Evolutionary conservation across 2,888 invertebrate species (phyloP).

Genomic region (Xestia rhomboidea): DNA sequence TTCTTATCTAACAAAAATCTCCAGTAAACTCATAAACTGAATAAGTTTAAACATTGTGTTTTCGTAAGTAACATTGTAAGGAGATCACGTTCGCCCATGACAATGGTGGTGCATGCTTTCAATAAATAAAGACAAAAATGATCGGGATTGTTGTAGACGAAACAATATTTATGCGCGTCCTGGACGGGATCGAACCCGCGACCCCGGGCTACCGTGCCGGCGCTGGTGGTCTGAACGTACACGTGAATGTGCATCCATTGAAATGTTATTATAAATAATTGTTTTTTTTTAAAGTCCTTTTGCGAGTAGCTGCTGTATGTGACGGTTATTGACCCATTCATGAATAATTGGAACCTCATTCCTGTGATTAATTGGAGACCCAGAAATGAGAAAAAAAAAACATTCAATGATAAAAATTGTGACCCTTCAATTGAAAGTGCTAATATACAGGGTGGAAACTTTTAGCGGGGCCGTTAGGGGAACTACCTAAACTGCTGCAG

Average conservation of each 20-base stretch:
- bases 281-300: not conserved
- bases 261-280: constrained; percentile 11
- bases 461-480: too few species aligned
- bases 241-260: constrained; percentile 48
- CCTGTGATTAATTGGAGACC: not conserved
- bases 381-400: not conserved
- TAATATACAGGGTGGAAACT: too few species aligned
- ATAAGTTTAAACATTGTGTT: constrained; percentile 66
- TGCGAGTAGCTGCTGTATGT: not conserved
- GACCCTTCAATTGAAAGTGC: too few species aligned
- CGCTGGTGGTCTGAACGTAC: constrained; percentile 79
- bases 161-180: constrained; percentile 83
- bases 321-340: not conserved
- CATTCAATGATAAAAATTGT: not conserved
- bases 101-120: constrained; percentile 82
- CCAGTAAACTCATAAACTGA: constrained; percentile 59
- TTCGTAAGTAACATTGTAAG: constrained; percentile 62
- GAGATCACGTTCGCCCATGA: constrained; percentile 69
- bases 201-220: constrained; percentile 86
- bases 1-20: constrained; percentile 47
- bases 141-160: constrained; percentile 84
- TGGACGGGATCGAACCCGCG: constrained; percentile 79
- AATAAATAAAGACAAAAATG: constrained; percentile 87
- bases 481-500: too few species aligned
- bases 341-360: not conserved